A percentile compares a stretch with the other conserved stretches of the same genome.
phyloP scores from a whole-genome alignment of 2,888 invertebrate species.

The Rhamphomyia laevipes region DNA sequence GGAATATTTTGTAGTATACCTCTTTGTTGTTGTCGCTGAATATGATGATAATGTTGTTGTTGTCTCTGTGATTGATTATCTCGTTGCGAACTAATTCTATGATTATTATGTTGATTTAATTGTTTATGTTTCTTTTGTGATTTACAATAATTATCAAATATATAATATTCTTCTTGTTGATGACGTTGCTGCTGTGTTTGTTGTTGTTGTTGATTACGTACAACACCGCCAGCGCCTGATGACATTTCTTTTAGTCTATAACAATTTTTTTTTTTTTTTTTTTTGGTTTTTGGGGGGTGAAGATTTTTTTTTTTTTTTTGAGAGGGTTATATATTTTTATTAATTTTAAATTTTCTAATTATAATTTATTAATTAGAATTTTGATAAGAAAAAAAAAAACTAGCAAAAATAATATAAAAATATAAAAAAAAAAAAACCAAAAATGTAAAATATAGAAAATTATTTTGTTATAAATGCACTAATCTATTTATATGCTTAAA shows the following conservation, averaged over 20 bases:
- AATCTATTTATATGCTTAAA: no score
- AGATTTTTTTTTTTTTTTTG: not conserved
- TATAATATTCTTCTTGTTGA: constrained; percentile 13
- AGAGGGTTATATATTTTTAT: no score
- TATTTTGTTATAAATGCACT: no score
- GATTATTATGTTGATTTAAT: no score
- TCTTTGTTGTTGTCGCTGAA: not conserved
- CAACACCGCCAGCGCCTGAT: constrained; percentile 8
- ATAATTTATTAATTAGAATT: not conserved
- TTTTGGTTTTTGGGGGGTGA: not conserved
- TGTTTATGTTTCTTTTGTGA: no score
- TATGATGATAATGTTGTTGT: no score
- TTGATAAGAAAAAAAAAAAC: not conserved
- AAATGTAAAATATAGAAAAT: no score
- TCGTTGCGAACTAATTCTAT: no score
- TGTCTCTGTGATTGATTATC: no score
- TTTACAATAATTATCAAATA: constrained; percentile 11
- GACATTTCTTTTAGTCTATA: constrained; percentile 18
- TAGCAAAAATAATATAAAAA: not conserved
- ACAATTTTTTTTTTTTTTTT: constrained; percentile 10
- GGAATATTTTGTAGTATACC: not conserved
- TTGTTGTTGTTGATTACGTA: not conserved
- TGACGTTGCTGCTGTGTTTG: not conserved
- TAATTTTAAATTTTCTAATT: not conserved
- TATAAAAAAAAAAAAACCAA: not conserved